Conservation (phyloP, 2,113 vertebrate genomes). For the Syrrhaptes paradoxus region DNA sequence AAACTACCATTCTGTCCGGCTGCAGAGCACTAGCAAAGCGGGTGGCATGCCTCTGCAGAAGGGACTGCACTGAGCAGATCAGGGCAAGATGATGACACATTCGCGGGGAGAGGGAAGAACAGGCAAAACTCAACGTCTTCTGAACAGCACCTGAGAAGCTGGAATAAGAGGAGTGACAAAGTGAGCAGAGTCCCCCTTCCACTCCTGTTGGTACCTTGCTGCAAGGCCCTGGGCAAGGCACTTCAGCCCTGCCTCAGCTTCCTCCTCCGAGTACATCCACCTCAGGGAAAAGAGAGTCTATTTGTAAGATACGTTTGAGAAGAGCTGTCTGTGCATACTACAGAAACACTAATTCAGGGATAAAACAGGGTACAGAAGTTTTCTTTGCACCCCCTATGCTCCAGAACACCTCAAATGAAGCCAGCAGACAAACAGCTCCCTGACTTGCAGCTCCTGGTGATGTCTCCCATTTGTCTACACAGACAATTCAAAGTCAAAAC, state of each 20-base stretch:
- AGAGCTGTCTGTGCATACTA: background rate
- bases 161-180: background rate
- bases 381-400: background rate
- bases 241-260: background rate
- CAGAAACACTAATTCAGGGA: background rate
- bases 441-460: background rate
- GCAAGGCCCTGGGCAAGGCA: background rate
- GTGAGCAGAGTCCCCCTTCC: background rate
- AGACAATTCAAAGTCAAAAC: background rate
- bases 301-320: background rate
- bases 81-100: background rate
- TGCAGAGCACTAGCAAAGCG: background rate
- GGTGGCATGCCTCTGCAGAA: background rate
- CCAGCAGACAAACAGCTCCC: background rate
- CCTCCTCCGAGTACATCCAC: background rate
- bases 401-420: background rate
- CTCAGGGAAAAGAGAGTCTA: background rate
- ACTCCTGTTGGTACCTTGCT: background rate
- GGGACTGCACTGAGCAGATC: background rate
- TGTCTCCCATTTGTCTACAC: background rate
- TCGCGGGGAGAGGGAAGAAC: background rate
- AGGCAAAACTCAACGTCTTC: background rate
- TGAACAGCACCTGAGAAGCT: background rate
- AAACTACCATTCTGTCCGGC: background rate
- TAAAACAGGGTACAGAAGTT: background rate